Evolutionary conservation across 2,797 vertebrate genomes (phyloP), one percentile per base, ranked within the genome.

Genomic region (Gastrophryne carolinensis): DNA sequence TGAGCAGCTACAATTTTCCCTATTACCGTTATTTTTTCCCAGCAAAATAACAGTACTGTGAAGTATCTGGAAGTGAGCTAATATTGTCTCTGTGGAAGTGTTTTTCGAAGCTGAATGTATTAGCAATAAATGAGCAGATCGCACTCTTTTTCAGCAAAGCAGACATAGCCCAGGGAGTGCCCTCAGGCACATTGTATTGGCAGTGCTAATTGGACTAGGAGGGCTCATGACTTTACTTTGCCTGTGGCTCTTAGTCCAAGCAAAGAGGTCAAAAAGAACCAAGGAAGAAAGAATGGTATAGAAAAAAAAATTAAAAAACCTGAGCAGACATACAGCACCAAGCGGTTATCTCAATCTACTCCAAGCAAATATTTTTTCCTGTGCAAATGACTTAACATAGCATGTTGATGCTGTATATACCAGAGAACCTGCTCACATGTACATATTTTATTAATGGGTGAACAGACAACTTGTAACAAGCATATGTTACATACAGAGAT

Each of bases 81-180:
- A 39, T 41, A 44, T 10, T 9, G 30, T 23, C 17, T 35, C 9
- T 9, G 1, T 63, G 24, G 35, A 4, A 44, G 6, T 17, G 24
- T 44, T 63, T 58, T 49, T 19, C 9, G 23, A 58, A 44, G 29
- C 21, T 26, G 21, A 12, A 37, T 66, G 21, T 49, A 17, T 67
- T 30, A 27, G 47, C 29, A 65, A 56, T 65, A 65, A 75, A 68
- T 68, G 56, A 68, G 63, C 30, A 56, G 19, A 63, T 63, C 49
- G 24, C 12, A 15, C 12, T 44, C 11, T 23, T 58, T 66, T 29
- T 41, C 39, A 21, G 8, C 24, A 60, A 41, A 50, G 44, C n/a
- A 68, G 37, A 60, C 44, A 60, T 17, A 52, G 73, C 73, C 73
- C 64, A 68, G 68, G 64, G 73, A 50, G 12, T 26, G 41, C 63